Conservation (phyloP, 1,140 invertebrate species). For the Formica selysi region DNA sequence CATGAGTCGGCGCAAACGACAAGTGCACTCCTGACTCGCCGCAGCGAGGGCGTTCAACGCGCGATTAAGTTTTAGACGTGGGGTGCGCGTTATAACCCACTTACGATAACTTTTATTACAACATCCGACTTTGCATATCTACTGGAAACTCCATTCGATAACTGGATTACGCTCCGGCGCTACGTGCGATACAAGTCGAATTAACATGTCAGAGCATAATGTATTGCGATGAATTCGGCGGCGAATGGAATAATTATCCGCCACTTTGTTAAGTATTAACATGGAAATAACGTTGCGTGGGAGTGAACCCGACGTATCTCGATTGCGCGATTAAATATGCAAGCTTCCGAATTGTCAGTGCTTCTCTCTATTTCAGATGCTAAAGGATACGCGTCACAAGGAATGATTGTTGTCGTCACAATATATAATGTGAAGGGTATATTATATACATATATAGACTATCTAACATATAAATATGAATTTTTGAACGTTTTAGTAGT, state of each 20-base stretch:
- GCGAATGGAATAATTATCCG: conserved; percentile 54
- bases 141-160: conserved; percentile 33
- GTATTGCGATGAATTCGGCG: conserved; percentile 36
- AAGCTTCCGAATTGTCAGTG: conserved; percentile 40
- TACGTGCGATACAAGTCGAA: background rate
- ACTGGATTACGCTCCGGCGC: conserved; percentile 18
- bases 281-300: conserved; percentile 36
- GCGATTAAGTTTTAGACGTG: conserved; percentile 48
- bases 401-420: background rate
- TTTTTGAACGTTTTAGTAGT: background rate
- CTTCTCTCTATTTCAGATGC: background rate
- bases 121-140: conserved; percentile 35
- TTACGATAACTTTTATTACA: conserved; percentile 53
- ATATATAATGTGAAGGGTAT: background rate
- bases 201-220: conserved; percentile 27
- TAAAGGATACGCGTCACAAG: conserved; percentile 16
- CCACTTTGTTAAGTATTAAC: conserved; percentile 54
- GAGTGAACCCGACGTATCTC: conserved; percentile 19
- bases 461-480: background rate
- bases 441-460: too few species aligned
- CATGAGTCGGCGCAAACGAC: conserved; percentile 48
- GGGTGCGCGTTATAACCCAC: background rate
- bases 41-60: background rate
- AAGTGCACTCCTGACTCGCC: conserved; percentile 12
- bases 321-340: conserved; percentile 57